Evolutionary conservation across 1,140 invertebrate species (phyloP).

Genomic region (Tachypleus tridentatus): DNA sequence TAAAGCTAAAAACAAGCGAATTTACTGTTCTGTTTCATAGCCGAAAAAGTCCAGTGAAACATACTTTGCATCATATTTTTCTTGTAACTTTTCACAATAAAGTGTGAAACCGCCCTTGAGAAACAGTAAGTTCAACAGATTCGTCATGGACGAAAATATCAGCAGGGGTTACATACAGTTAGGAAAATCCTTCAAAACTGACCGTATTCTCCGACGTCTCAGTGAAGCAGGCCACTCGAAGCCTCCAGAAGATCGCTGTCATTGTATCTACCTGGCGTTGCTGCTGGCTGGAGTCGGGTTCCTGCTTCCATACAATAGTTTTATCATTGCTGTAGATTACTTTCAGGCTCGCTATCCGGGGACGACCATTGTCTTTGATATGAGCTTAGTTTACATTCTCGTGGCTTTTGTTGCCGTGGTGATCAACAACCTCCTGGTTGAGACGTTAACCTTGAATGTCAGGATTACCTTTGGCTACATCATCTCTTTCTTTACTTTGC

Average conservation of each 20-base stretch:
- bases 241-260: constrained; percentile 37
- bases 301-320: constrained; percentile 71
- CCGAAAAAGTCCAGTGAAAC: no score
- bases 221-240: constrained; percentile 8
- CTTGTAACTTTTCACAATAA: no score
- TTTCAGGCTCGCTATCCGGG: constrained; percentile 60
- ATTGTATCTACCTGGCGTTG: constrained; percentile 63
- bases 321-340: constrained; percentile 26
- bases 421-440: constrained; percentile 70
- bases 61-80: no score
- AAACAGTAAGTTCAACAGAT: no score
- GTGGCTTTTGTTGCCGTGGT: constrained; percentile 74
- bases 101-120: no score
- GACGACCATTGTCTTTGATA: constrained; percentile 76
- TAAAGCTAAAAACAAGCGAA: no score
- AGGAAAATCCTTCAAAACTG: constrained; percentile 5
- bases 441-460: constrained; percentile 63
- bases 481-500: constrained; percentile 61
- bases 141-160: constrained; percentile 29
- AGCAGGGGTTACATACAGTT: constrained; percentile 29
- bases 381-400: constrained; percentile 78
- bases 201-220: constrained; percentile 2
- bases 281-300: constrained; percentile 78
- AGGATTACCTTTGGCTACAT: constrained; percentile 78
- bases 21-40: no score